These are phyloP conservation scores for Calycopis cecrops DNA, from an alignment of 1,140 invertebrate genomes.

Conservation along the genomic window DNA sequence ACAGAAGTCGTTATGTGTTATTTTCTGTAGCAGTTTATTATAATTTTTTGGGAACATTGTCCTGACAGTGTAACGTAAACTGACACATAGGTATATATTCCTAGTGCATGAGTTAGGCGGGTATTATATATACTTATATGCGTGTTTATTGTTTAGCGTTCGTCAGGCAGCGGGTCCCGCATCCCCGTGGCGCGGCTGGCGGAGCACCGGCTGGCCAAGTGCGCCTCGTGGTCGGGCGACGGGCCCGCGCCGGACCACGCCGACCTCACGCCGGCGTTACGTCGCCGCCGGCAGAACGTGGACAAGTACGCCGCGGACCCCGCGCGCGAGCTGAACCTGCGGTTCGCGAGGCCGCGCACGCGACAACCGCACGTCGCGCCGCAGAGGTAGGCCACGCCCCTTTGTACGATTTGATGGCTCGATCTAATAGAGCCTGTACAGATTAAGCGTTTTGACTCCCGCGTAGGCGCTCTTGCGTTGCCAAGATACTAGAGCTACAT, in stretches of 20 bases:
- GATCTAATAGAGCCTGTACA: too few relatives aligned
- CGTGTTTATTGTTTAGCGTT: constrained; percentile 40
- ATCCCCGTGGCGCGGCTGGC: constrained; percentile 43
- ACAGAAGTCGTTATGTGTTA: too few relatives aligned
- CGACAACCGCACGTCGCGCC: constrained; percentile 32
- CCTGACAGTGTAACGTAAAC: too few relatives aligned
- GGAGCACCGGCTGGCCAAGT: constrained; percentile 70
- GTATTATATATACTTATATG: too few relatives aligned
- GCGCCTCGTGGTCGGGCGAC: constrained; percentile 75
- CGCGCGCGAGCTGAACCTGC: constrained; percentile 80
- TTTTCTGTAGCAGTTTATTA: too few relatives aligned
- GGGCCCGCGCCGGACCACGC: constrained; percentile 38
- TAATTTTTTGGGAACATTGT: too few relatives aligned
- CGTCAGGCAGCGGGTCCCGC: constrained; percentile 53
- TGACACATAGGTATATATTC: too few relatives aligned
- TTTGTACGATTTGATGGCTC: not conserved
- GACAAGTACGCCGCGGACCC: constrained; percentile 87
- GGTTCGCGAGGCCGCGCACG: constrained; percentile 80
- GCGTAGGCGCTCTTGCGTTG: too few relatives aligned
- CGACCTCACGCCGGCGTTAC: constrained; percentile 64
- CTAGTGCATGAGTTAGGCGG: too few relatives aligned
- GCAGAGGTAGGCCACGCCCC: constrained; percentile 28
- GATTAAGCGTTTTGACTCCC: too few relatives aligned
- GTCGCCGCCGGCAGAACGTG: constrained; percentile 79
- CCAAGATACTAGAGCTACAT: too few relatives aligned